Conservation (phyloP, 35 echinoderm and acorn worm genomes). For the Heliocidaris erythrogramma region DNA sequence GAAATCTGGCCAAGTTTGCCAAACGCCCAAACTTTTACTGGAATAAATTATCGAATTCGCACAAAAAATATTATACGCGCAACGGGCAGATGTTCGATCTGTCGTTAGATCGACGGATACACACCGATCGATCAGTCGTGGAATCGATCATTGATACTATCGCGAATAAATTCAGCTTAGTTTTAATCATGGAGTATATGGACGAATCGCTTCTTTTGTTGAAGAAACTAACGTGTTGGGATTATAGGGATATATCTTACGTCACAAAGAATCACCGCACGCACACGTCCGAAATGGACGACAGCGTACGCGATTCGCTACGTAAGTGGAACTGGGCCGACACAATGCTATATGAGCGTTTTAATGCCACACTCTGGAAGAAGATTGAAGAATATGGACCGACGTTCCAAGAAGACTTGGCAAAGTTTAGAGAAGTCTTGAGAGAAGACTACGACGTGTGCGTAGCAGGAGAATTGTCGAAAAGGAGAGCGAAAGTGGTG, state of each 20-base stretch:
- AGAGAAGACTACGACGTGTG: neutral
- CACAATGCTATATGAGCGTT: slow-evolving; percentile 55
- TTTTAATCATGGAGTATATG: slow-evolving; percentile 69
- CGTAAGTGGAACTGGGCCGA: slow-evolving; percentile 63
- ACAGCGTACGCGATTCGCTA: slow-evolving; percentile 47
- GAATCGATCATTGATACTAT: neutral
- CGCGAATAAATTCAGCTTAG: slow-evolving; percentile 52
- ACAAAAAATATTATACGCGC: slow-evolving; percentile 44
- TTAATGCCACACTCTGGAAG: slow-evolving; percentile 69
- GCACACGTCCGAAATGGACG: neutral
- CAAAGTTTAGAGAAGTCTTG: slow-evolving; percentile 50
- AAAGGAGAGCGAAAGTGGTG: neutral
- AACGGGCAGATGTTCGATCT: slow-evolving; percentile 60
- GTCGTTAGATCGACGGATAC: neutral
- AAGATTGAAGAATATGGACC: slow-evolving; percentile 67
- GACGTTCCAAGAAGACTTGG: slow-evolving; percentile 47
- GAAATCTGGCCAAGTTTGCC: slow-evolving; percentile 20
- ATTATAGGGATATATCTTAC: slow-evolving; percentile 64
- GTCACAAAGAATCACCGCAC: slow-evolving; percentile 57
- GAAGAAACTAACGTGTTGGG: slow-evolving; percentile 66
- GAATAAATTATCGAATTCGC: neutral
- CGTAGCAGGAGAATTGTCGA: neutral
- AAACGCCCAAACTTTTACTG: neutral
- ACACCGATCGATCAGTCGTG: slow-evolving; percentile 55
- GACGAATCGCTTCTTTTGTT: slow-evolving; percentile 77